Percentiles rank a stretch among this genome's conserved stretches.
Conservation (phyloP, 2,888 invertebrate species). For the Chloroclysta siterata region DNA sequence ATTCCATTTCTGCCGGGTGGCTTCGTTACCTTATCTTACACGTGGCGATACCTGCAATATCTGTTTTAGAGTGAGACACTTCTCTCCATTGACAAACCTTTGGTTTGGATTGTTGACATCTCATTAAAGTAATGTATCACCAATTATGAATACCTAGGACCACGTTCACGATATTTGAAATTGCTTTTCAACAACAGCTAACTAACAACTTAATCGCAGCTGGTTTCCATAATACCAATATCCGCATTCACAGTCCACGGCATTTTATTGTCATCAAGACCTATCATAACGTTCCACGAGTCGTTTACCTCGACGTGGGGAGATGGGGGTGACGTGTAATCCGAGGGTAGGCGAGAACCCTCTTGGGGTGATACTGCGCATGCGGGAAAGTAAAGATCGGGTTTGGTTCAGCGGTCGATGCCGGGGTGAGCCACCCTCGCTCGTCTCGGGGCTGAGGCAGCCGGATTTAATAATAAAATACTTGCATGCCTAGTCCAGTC, state of each 20-base stretch:
- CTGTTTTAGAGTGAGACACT: neutral
- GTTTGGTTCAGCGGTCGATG: constrained; percentile 47
- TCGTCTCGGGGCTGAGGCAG: constrained; percentile 25
- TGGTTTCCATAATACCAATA: constrained; percentile 12
- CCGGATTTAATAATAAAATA: constrained; percentile 36
- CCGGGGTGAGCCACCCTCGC: constrained; percentile 36
- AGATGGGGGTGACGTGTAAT: constrained; percentile 66
- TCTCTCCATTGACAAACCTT: neutral
- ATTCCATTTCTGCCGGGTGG: neutral
- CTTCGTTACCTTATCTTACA: neutral
- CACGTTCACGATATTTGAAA: too few species aligned
- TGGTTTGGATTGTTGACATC: too few species aligned
- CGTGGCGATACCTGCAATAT: neutral
- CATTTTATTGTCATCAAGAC: constrained; percentile 56
- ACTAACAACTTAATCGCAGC: constrained; percentile 1
- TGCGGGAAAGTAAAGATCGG: constrained; percentile 59
- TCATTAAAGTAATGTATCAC: too few species aligned
- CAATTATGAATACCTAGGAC: too few species aligned
- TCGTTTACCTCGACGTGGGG: constrained; percentile 66
- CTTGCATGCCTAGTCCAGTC: constrained; percentile 27
- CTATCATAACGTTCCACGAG: constrained; percentile 76
- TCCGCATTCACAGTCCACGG: constrained; percentile 29
- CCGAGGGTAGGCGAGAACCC: constrained; percentile 53
- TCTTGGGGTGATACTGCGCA: constrained; percentile 49
- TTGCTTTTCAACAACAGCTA: too few species aligned